Conservation (phyloP, 2,113 vertebrate genomes). For the Gasterosteus aculeatus region DNA sequence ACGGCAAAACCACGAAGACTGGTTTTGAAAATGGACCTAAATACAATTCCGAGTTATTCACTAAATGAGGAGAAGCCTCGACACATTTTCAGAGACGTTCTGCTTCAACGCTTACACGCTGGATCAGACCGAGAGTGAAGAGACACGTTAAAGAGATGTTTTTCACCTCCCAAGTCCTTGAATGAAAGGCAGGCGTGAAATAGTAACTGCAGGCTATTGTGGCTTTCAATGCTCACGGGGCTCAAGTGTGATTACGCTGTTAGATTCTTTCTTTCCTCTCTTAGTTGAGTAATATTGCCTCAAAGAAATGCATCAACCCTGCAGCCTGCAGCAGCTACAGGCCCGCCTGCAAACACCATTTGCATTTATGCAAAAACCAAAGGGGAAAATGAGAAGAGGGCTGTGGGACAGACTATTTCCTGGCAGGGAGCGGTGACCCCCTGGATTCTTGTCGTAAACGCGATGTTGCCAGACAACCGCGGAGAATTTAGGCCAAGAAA, state of each 20-base stretch:
- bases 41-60: neutral
- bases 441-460: neutral
- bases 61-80: neutral
- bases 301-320: neutral
- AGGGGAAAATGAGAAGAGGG: neutral
- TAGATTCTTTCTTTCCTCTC: neutral
- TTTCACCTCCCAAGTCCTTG: constrained; percentile 8
- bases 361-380: neutral
- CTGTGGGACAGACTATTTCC: neutral
- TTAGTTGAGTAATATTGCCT: neutral
- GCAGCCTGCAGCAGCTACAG: neutral
- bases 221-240: constrained; percentile 35
- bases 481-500: neutral
- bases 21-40: no score
- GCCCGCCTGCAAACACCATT: neutral
- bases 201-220: neutral
- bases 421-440: neutral
- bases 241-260: constrained; percentile 17
- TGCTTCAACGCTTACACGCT: neutral
- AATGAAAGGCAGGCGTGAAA: constrained; percentile 14
- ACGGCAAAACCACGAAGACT: no score
- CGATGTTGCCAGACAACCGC: neutral
- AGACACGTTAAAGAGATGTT: constrained; percentile 3
- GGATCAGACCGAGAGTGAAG: neutral
- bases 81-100: neutral